Percentiles rank a stretch among this genome's conserved stretches.
phyloP scores from a whole-genome alignment of 1,140 invertebrate species.

The Pseudomyrmex dendroicus region DNA sequence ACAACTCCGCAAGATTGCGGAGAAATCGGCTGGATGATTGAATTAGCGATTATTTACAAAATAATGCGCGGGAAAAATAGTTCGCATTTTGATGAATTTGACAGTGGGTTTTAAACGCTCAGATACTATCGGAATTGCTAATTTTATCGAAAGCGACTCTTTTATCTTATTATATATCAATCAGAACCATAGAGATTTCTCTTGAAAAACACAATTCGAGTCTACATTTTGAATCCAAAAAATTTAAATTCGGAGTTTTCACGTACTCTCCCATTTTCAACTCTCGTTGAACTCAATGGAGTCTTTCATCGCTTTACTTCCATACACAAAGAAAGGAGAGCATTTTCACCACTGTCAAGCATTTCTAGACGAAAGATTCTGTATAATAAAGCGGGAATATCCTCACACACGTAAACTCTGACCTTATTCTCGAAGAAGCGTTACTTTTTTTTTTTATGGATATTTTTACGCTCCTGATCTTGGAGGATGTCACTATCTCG shows the following conservation, averaged over 20 bases:
- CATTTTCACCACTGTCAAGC: neutral
- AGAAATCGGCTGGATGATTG: neutral
- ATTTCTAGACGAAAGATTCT: conserved; percentile 13
- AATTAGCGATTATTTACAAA: neutral
- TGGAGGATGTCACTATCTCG: conserved; percentile 22
- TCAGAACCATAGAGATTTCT: too few relatives aligned
- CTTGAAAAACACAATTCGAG: too few relatives aligned
- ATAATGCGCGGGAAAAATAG: neutral
- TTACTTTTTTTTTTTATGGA: conserved; percentile 19
- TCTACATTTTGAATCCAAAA: too few relatives aligned
- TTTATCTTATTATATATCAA: too few relatives aligned
- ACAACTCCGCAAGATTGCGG: neutral
- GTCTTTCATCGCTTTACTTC: too few relatives aligned
- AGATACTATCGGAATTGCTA: neutral
- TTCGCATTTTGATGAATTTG: neutral
- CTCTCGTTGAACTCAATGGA: neutral
- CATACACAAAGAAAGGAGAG: too few relatives aligned
- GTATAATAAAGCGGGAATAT: neutral
- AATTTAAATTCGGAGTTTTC: too few relatives aligned
- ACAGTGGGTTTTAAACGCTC: neutral
- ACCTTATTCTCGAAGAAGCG: conserved; percentile 47
- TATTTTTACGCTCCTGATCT: conserved; percentile 40
- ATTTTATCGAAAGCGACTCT: neutral
- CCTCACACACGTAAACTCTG: conserved; percentile 48
- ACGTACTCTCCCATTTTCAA: too few relatives aligned